Evolutionary conservation across 2,113 vertebrate genomes (phyloP).

Genomic region (Lampris megalopsis): DNA sequence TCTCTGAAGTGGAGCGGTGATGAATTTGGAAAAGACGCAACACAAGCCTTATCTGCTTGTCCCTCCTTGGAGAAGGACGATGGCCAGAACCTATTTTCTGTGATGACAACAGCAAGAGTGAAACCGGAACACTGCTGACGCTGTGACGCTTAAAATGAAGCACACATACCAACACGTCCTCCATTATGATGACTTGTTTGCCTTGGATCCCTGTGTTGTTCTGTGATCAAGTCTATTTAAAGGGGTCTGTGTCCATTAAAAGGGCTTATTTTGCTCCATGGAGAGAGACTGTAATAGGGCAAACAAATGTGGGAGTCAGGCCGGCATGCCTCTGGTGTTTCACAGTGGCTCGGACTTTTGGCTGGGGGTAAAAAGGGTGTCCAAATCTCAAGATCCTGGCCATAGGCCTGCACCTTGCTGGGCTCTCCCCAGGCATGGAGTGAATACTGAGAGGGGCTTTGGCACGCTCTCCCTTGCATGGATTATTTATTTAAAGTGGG

Average conservation of each 20-base stretch:
- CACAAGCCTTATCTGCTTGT: conserved; percentile 46
- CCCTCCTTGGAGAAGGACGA: conserved; percentile 40
- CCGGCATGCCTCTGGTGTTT: conserved; percentile 45
- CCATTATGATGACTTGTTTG: not conserved
- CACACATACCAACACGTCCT: not conserved
- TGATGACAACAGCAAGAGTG: conserved; percentile 32
- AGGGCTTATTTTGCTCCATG: conserved; percentile 39
- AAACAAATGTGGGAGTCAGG: conserved; percentile 55
- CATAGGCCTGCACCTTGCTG: conserved; percentile 64
- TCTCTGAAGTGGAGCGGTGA: conserved; percentile 57
- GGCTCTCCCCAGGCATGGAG: conserved; percentile 58
- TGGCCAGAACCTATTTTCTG: conserved; percentile 55
- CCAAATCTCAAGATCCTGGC: conserved; percentile 58
- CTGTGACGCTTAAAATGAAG: conserved; percentile 46
- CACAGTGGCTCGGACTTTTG: conserved; percentile 30
- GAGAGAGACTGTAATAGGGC: conserved; percentile 42
- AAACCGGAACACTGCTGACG: conserved; percentile 53
- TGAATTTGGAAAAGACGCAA: conserved; percentile 51
- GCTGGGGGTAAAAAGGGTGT: conserved; percentile 39
- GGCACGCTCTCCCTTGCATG: conserved; percentile 48
- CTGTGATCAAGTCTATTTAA: conserved; percentile 61
- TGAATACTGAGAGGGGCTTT: conserved; percentile 70
- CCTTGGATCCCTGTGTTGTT: not conserved
- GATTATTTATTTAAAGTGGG: conserved; percentile 75
- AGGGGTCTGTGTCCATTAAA: conserved; percentile 57